These are phyloP conservation scores for Chrysoperla carnea DNA, from an alignment of 1,140 invertebrate species.

Conservation along the genomic window DNA sequence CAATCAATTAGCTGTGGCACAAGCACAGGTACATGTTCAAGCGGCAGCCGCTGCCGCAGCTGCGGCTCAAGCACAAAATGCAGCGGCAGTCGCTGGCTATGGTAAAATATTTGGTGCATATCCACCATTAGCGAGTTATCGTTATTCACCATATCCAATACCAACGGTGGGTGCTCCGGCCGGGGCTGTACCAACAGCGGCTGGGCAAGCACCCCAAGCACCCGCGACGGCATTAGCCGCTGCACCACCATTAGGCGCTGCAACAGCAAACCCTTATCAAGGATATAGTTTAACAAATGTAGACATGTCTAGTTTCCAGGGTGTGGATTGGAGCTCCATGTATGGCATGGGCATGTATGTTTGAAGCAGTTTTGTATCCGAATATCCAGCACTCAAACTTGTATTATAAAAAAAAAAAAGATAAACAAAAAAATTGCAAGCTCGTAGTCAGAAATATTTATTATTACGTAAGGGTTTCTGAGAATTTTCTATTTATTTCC, in stretches of 20 bases:
- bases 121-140: conserved; percentile 43
- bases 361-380: conserved; percentile 25
- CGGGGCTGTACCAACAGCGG: conserved; percentile 23
- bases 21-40: conserved; percentile 30
- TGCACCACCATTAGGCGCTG: conserved; percentile 29
- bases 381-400: background rate
- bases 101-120: conserved; percentile 50
- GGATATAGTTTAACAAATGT: conserved; percentile 72
- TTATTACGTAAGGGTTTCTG: background rate
- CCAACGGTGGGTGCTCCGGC: conserved; percentile 34
- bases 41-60: conserved; percentile 19
- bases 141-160: conserved; percentile 52
- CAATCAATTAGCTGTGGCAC: conserved; percentile 35
- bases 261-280: conserved; percentile 52
- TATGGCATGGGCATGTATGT: conserved; percentile 84
- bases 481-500: background rate
- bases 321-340: conserved; percentile 76
- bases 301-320: conserved; percentile 80
- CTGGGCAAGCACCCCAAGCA: conserved; percentile 22
- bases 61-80: conserved; percentile 9
- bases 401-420: background rate
- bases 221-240: conserved; percentile 31
- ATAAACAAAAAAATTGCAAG: too few relatives aligned
- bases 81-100: conserved; percentile 31
- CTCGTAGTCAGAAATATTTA: background rate